phyloP scores from a whole-genome alignment of 2,113 vertebrate genomes.

The Chionodraco myersi region DNA sequence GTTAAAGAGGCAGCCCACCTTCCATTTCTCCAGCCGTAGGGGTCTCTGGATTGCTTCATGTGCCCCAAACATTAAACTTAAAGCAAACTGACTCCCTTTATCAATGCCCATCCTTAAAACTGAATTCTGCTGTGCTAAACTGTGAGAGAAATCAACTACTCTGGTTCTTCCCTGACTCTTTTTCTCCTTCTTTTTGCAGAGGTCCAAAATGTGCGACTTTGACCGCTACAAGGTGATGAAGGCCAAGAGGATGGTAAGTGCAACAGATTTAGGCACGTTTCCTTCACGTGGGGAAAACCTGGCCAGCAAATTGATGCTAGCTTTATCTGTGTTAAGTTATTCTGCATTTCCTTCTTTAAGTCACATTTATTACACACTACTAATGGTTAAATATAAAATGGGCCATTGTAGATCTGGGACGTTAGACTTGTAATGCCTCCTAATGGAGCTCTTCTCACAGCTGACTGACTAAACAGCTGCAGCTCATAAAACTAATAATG shows the following conservation, averaged over 20 bases:
- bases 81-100: too few species aligned
- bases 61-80: too few species aligned
- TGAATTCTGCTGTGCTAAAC: background rate
- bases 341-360: too few species aligned
- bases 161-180: background rate
- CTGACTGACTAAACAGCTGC: background rate
- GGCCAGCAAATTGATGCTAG: background rate
- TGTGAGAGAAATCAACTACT: background rate
- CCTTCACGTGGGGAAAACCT: background rate
- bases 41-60: too few species aligned
- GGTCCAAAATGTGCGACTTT: conserved; percentile 96
- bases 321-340: too few species aligned
- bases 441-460: background rate
- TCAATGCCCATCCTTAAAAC: too few species aligned
- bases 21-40: too few species aligned
- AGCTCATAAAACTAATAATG: background rate
- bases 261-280: background rate
- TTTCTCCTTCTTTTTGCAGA: conserved; percentile 80
- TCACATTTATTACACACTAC: too few species aligned
- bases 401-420: background rate
- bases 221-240: conserved; percentile 99
- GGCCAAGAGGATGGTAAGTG: conserved; percentile 96
- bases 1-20: background rate
- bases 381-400: background rate
- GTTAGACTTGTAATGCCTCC: background rate